Percentiles rank a stretch among this genome's conserved stretches.
These are phyloP conservation scores for Mesitornis unicolor DNA, from an alignment of 2,113 vertebrate species.

Conservation along the genomic window DNA sequence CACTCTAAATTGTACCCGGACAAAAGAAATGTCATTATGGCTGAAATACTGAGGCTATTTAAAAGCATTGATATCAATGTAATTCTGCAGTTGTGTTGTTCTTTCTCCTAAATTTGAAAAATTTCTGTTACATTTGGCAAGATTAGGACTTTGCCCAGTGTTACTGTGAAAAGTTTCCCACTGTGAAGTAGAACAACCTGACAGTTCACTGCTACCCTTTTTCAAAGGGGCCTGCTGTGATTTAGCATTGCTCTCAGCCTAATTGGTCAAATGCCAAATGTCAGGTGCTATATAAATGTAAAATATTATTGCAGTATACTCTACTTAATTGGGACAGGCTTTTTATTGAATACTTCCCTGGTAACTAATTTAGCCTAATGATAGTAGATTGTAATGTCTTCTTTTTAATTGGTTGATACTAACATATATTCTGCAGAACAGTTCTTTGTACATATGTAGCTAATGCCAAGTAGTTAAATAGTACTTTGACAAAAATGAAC, in stretches of 20 bases:
- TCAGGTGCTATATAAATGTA: conserved; percentile 1
- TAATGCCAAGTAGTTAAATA: neutral
- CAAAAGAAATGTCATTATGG: neutral
- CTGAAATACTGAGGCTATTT: neutral
- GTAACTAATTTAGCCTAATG: neutral
- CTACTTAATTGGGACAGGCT: conserved; percentile 17
- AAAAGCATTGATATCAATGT: neutral
- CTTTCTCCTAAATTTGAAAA: neutral
- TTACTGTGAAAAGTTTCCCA: neutral
- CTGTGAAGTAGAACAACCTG: neutral
- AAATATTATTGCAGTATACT: conserved; percentile 41
- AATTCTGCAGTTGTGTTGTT: neutral
- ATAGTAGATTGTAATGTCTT: neutral
- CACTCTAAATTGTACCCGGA: neutral
- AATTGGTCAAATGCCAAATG: conserved; percentile 1
- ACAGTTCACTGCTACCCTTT: neutral
- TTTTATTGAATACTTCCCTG: neutral
- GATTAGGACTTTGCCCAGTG: neutral
- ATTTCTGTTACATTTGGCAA: neutral
- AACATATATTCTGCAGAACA: neutral
- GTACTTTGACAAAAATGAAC: neutral
- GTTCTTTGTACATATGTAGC: neutral
- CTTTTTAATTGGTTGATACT: neutral
- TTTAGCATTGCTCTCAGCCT: neutral
- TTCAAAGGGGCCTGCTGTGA: conserved; percentile 2